These are phyloP conservation scores for Drosophila subpulchrella DNA, from an alignment of 1,140 invertebrate species.

Conservation along the genomic window DNA sequence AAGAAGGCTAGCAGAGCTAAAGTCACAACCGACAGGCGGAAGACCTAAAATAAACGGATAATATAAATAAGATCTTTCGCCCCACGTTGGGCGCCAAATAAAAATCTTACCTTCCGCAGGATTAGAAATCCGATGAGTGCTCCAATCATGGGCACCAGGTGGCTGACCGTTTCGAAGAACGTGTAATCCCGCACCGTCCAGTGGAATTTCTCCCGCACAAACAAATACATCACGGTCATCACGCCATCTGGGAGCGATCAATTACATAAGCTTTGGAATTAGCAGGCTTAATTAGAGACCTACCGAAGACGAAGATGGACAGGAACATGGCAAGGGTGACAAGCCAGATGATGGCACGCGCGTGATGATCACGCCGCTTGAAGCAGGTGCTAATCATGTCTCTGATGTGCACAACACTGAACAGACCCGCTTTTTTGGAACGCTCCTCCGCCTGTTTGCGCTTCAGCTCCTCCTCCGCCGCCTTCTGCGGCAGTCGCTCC, in stretches of 20 bases:
- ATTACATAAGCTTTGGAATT: constrained; percentile 39
- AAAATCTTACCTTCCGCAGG: constrained; percentile 84
- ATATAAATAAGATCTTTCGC: neutral
- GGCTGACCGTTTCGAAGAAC: constrained; percentile 85
- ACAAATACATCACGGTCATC: constrained; percentile 87
- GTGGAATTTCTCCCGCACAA: constrained; percentile 87
- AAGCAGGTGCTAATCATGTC: constrained; percentile 87
- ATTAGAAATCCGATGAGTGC: constrained; percentile 85
- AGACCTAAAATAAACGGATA: constrained; percentile 51
- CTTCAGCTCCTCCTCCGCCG: constrained; percentile 25
- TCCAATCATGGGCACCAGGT: constrained; percentile 85
- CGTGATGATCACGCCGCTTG: constrained; percentile 86
- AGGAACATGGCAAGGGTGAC: constrained; percentile 86
- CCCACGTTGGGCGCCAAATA: neutral
- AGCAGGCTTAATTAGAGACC: constrained; percentile 12
- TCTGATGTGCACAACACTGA: constrained; percentile 86
- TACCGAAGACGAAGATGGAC: constrained; percentile 86
- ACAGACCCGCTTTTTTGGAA: constrained; percentile 84
- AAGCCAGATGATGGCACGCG: constrained; percentile 87
- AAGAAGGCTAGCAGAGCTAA: constrained; percentile 69
- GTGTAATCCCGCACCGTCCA: constrained; percentile 88
- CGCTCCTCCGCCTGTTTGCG: constrained; percentile 16
- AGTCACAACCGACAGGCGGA: constrained; percentile 74
- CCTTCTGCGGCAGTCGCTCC: constrained; percentile 59
- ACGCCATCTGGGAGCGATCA: constrained; percentile 60